A percentile compares a stretch with the other conserved stretches of the same genome.
Conservation (phyloP, 1,140 invertebrate genomes). For the Drosophila bipectinata region DNA sequence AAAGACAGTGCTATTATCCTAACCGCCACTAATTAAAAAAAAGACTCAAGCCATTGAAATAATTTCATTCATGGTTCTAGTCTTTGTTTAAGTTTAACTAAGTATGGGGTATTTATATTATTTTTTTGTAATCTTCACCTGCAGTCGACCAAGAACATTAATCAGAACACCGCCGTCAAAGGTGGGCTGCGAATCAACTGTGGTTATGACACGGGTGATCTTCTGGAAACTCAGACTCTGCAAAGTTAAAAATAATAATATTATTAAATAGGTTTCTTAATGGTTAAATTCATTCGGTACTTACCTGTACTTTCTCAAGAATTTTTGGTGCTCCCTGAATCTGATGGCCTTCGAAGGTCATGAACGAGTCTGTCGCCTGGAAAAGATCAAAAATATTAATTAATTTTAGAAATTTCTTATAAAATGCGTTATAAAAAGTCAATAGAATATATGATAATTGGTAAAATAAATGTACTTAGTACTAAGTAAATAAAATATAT, state of each 20-base stretch:
- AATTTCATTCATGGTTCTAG: background rate
- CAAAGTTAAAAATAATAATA: background rate
- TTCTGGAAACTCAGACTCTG: constrained; percentile 95
- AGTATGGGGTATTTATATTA: background rate
- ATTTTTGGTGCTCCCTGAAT: constrained; percentile 96
- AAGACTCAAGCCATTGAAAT: background rate
- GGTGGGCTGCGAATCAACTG: constrained; percentile 97
- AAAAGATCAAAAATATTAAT: constrained; percentile 73
- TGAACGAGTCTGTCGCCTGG: constrained; percentile 94
- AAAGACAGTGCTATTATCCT: constrained; percentile 28
- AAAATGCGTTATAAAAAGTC: too few species aligned
- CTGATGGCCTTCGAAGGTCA: constrained; percentile 97
- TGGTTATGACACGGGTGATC: constrained; percentile 95
- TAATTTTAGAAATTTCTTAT: background rate
- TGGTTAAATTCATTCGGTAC: constrained; percentile 57
- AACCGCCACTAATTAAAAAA: constrained; percentile 6
- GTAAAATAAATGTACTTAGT: too few species aligned
- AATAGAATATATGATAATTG: too few species aligned
- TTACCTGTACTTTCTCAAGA: constrained; percentile 96
- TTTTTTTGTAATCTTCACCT: constrained; percentile 87
- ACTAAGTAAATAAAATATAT: too few species aligned
- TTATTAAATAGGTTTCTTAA: background rate
- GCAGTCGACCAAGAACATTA: constrained; percentile 95
- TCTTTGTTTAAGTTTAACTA: background rate
- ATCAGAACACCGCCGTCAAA: constrained; percentile 97